Evolutionary conservation across 2,888 invertebrate species (phyloP), one percentile per base, ranked within the genome.

Genomic region (Tinea semifulvella): DNA sequence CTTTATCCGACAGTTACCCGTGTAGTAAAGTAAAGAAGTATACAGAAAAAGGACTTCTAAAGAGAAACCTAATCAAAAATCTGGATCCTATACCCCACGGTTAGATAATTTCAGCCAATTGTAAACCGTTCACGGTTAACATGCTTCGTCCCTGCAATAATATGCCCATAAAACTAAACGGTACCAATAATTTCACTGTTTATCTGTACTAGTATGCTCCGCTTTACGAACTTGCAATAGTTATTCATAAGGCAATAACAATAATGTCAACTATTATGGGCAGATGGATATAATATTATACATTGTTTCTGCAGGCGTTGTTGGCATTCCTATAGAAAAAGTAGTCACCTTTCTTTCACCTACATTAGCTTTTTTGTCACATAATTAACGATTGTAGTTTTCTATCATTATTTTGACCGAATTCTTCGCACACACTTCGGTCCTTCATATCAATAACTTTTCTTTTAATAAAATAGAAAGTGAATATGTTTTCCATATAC

Each of bases 21-120:
- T 77, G 77, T 47, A 45, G 61, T 1, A 69, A 55, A 19, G 68
- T 65, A 1, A 71, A 63, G 48, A 44, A 51, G 11, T 72, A 73
- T 48, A 19, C 67, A 0, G 50, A 61, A n/a, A 59, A 65, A 44
- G 63, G 58, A 10, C 52, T 61, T 6, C 46, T 70, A 8, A 64
- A 68, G 46, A 63, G 65, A 45, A 65, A 65, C 45, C 31, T 75
- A 1, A 10, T 56, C 2, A 74, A 70, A 48, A 51, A 59, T 17
- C 53, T 77, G 47, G 76, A 76, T 49, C 64, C 65, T 1, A 49
- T 63, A 36, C 53, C 52, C 16, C 35, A 47, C 25, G 61, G 72
- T 68, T 11, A 40, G 36, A 4, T 40, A 40, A 7, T 40, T 35
- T 3, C n/a, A 35, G n/a, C n/a, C n/a, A n/a, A n/a, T n/a, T n/a